These are phyloP conservation scores for Rhea americana DNA, from an alignment of 2,113 vertebrate genomes.

Conservation along the genomic window DNA sequence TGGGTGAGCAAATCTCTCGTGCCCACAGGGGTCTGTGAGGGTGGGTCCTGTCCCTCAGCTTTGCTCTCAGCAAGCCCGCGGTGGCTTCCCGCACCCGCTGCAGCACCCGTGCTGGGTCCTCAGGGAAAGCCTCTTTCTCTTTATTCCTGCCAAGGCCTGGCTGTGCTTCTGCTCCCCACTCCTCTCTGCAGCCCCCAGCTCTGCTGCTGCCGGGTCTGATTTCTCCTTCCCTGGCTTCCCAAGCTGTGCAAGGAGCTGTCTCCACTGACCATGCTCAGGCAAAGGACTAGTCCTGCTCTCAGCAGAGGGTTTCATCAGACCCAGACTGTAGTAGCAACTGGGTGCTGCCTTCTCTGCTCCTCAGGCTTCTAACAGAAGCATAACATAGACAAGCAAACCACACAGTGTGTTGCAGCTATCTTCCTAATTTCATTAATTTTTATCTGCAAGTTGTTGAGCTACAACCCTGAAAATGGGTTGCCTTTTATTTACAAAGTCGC, in stretches of 20 bases:
- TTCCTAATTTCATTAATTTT: neutral
- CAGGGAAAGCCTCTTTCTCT: neutral
- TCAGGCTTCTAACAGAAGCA: neutral
- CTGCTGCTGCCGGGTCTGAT: neutral
- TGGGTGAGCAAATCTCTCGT: neutral
- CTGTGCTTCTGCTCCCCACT: neutral
- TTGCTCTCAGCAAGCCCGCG: fast-evolving
- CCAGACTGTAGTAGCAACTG: neutral
- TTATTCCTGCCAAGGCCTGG: neutral
- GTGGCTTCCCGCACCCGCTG: neutral
- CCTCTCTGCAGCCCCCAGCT: neutral
- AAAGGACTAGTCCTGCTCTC: neutral
- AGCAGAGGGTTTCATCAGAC: neutral
- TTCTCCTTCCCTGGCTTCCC: neutral
- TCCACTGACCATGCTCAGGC: fast-evolving
- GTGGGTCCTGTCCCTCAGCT: neutral
- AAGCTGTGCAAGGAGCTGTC: fast-evolving
- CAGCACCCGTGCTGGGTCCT: neutral
- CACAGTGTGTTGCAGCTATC: neutral
- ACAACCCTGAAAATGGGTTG: neutral
- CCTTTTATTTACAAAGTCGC: neutral
- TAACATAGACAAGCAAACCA: fast-evolving
- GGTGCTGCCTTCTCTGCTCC: neutral
- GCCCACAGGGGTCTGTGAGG: neutral
- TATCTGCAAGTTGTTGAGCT: neutral